Conservation (phyloP, 2,113 vertebrate species). For the Zosterops japonicus region DNA sequence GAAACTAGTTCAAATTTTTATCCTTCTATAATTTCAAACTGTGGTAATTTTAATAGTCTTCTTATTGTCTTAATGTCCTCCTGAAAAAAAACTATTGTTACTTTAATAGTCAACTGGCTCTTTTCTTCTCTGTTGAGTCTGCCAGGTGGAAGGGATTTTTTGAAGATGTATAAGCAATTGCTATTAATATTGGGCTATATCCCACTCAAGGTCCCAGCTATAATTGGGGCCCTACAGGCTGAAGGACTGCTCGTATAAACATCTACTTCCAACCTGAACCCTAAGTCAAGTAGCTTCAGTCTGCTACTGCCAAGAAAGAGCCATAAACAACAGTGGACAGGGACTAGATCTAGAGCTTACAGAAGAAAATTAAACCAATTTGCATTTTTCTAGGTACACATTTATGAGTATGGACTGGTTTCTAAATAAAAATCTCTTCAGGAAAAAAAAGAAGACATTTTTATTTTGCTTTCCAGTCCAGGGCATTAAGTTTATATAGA, state of each 20-base stretch:
- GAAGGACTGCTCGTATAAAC: background rate
- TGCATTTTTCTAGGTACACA: background rate
- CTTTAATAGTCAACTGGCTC: background rate
- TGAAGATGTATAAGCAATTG: background rate
- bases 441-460: background rate
- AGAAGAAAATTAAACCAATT: background rate
- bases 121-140: background rate
- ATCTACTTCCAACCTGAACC: background rate
- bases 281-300: background rate
- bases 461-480: background rate
- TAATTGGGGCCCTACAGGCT: background rate
- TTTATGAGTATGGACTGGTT: background rate
- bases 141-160: background rate
- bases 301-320: background rate
- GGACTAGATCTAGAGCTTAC: background rate
- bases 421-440: conserved; percentile 1
- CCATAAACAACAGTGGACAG: background rate
- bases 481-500: background rate
- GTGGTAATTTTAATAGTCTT: background rate
- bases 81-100: background rate
- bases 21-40: background rate
- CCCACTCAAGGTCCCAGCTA: background rate
- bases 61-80: background rate
- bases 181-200: background rate
- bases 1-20: background rate